These are phyloP conservation scores for Leptura quadrifasciata DNA, from an alignment of 2,888 invertebrate genomes.

Conservation along the genomic window DNA sequence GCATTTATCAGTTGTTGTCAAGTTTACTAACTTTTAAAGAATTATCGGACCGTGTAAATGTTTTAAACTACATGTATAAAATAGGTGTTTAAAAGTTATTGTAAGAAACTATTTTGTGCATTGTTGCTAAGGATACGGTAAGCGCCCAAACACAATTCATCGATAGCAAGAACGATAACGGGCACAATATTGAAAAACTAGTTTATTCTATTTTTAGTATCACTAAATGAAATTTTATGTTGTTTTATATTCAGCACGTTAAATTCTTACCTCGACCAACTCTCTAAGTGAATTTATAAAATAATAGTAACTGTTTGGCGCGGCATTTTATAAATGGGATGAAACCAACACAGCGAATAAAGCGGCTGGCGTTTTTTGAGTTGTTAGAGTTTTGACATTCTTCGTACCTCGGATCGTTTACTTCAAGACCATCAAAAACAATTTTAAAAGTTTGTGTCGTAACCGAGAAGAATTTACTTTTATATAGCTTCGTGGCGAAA, in stretches of 20 bases:
- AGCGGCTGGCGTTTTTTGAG: no score
- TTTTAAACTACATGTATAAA: constrained; percentile 9
- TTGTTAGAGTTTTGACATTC: no score
- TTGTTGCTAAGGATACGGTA: constrained; percentile 29
- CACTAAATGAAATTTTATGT: constrained; percentile 24
- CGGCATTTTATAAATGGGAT: not conserved
- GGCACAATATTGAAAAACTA: constrained; percentile 10
- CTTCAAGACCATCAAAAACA: no score
- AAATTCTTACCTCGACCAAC: not conserved
- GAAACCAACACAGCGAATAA: no score
- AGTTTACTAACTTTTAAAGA: constrained; percentile 1
- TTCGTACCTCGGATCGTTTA: no score
- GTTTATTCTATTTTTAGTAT: constrained; percentile 33
- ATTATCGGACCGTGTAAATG: constrained; percentile 1
- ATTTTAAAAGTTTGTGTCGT: no score
- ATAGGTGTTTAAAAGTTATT: constrained; percentile 5
- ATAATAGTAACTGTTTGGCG: not conserved
- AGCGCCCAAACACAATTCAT: constrained; percentile 6
- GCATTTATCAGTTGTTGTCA: not conserved
- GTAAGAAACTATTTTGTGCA: constrained; percentile 21
- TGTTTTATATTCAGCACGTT: constrained; percentile 10
- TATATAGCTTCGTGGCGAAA: no score
- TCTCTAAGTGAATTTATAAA: not conserved
- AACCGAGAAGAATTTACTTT: no score
- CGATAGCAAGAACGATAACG: constrained; percentile 31